Evolutionary conservation across 2,797 vertebrate genomes (phyloP).

Genomic region (Coendou prehensilis): DNA sequence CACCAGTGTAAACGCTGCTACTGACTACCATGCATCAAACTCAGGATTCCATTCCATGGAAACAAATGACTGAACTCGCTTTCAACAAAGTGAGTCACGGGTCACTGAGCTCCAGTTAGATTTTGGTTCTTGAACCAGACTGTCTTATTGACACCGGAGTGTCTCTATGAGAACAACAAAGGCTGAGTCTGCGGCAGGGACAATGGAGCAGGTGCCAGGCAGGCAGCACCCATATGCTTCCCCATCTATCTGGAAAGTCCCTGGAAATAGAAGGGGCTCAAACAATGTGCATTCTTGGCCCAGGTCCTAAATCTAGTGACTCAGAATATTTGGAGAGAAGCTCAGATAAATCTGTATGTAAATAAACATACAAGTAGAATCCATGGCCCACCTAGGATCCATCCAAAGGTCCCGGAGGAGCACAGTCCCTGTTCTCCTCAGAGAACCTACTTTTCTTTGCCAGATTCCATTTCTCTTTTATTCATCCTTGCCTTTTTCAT

Average conservation of each 20-base stretch:
- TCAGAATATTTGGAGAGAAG: not conserved
- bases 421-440: not conserved
- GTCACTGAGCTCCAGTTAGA: not conserved
- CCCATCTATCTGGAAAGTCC: not conserved
- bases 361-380: not conserved
- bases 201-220: fast-evolving
- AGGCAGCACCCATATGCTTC: not conserved
- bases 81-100: not conserved
- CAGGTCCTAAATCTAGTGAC: not conserved
- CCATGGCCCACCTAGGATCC: not conserved
- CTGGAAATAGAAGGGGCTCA: not conserved
- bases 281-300: not conserved
- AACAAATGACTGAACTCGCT: not conserved
- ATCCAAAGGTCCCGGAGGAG: not conserved
- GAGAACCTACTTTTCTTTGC: not conserved
- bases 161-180: not conserved
- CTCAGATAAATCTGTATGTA: not conserved
- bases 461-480: not conserved
- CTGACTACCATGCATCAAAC: not conserved
- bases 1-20: not conserved
- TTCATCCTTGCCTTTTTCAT: not conserved
- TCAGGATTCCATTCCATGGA: not conserved
- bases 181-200: not conserved
- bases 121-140: not conserved
- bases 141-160: not conserved